Percentiles rank a stretch among this genome's conserved stretches.
phyloP scores from a whole-genome alignment of 2,113 vertebrate genomes.

The Lates calcarifer region DNA sequence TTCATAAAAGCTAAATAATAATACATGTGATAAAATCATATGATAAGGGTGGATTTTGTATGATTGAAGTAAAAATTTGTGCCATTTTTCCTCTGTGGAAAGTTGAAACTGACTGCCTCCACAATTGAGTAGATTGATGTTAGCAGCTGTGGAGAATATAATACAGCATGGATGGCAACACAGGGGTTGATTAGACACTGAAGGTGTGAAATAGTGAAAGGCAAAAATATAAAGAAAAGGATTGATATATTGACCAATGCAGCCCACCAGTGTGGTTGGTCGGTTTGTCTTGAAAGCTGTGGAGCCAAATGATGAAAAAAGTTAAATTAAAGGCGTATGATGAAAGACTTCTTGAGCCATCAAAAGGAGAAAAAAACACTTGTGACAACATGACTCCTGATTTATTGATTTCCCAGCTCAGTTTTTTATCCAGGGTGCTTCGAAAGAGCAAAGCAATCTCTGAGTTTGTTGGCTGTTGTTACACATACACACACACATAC shows the following conservation, averaged over 20 bases:
- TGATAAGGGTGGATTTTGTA: background rate
- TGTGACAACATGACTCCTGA: slow-evolving; percentile 79
- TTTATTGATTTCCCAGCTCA: slow-evolving; percentile 80
- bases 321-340: slow-evolving; percentile 79
- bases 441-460: slow-evolving; percentile 80
- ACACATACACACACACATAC: slow-evolving; percentile 40
- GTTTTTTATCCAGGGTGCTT: slow-evolving; percentile 69
- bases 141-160: slow-evolving; percentile 28
- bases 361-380: slow-evolving; percentile 63
- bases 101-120: slow-evolving; percentile 15
- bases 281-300: slow-evolving; percentile 44
- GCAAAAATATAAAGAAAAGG: slow-evolving; percentile 35
- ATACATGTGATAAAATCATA: background rate
- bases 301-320: slow-evolving; percentile 63
- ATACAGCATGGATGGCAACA: slow-evolving; percentile 4
- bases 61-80: slow-evolving; percentile 20
- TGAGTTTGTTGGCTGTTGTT: slow-evolving; percentile 73
- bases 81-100: background rate
- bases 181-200: slow-evolving; percentile 33
- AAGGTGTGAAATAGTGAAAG: slow-evolving; percentile 41
- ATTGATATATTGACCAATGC: slow-evolving; percentile 21
- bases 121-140: slow-evolving; percentile 34
- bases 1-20: background rate
- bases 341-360: slow-evolving; percentile 80
- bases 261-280: slow-evolving; percentile 19